Base-by-base conservation (phyloP, 2,888 invertebrate genomes). In the Pterostichus niger region DNA sequence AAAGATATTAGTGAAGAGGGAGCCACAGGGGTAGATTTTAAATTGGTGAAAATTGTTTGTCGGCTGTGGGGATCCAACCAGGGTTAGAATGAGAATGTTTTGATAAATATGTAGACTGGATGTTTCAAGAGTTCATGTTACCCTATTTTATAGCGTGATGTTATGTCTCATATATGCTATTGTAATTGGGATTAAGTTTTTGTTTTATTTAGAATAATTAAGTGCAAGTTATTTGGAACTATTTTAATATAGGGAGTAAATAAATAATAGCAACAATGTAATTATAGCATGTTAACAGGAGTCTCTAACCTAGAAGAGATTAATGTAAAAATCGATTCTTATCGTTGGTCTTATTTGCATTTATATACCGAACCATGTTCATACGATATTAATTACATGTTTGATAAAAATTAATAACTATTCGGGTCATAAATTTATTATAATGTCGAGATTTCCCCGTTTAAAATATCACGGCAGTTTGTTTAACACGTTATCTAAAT, bases 321-420 rank as follows among this genome's bases (percentile, higher is more conserved):
- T 71, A 64, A 71, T 71, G 52, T 35, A 17, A 68, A 54, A 81
- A 73, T 81, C 73, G 54, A 71, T 56, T 13, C 15, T 81, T 71
- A 81, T 56, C 75, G 24, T 11, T 13, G 24, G n/a, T 59, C 71
- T 52, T 49, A 81, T 81, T 81, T 81, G 81, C 81, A 81, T 81
- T 54, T 81, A 81, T 71, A 81, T 81, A 80, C 68, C 31, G 52
- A 75, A 52, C 75, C 56, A 81, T 81, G 81, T 46, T 71, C n/a
- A 71, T 56, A 71, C 71, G 15, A 56, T 73, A 81, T 71, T 81
- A 81, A 81, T 81, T 71, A 81, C 73, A 81, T 31, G 35, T 81
- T 81, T 73, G 81, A 81, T 81, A 81, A 81, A 81, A 81, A 10
- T 24, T 40, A 44, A 78, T 78, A 68, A 80, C 61, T 80, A 52